These are phyloP conservation scores for Drosophila bunnanda DNA, from an alignment of 2,888 invertebrate species.

Conservation along the genomic window DNA sequence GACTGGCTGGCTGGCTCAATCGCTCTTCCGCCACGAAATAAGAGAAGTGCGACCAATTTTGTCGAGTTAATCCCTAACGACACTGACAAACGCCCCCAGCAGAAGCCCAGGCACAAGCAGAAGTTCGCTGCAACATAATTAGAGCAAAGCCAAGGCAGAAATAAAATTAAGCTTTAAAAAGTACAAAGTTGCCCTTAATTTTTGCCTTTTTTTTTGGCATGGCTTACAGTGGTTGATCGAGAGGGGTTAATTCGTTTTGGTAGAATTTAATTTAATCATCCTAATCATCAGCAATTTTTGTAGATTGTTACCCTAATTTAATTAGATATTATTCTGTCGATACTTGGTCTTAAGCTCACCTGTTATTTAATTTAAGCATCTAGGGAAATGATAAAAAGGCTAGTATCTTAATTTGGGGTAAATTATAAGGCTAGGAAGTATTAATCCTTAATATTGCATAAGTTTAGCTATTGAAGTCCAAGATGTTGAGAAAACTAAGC, in stretches of 20 bases:
- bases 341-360: neutral
- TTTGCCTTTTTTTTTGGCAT: constrained; percentile 25
- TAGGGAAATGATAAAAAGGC: too few species aligned
- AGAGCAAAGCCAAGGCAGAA: constrained; percentile 22
- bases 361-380: neutral
- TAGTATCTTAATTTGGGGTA: too few species aligned
- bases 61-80: constrained; percentile 45
- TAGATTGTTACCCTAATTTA: neutral
- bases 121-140: constrained; percentile 39
- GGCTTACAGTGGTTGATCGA: constrained; percentile 1
- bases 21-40: constrained; percentile 30
- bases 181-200: constrained; percentile 42
- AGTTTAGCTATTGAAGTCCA: neutral
- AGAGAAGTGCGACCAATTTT: constrained; percentile 33
- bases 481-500: too few species aligned
- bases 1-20: constrained; percentile 15
- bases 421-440: neutral
- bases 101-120: neutral
- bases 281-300: neutral
- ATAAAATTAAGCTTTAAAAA: constrained; percentile 38
- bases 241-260: neutral
- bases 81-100: constrained; percentile 36
- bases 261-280: neutral
- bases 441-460: neutral
- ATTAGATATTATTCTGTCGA: neutral